These are phyloP conservation scores for Oryzias sinensis DNA, from an alignment of 2,797 vertebrate genomes.

Conservation along the genomic window DNA sequence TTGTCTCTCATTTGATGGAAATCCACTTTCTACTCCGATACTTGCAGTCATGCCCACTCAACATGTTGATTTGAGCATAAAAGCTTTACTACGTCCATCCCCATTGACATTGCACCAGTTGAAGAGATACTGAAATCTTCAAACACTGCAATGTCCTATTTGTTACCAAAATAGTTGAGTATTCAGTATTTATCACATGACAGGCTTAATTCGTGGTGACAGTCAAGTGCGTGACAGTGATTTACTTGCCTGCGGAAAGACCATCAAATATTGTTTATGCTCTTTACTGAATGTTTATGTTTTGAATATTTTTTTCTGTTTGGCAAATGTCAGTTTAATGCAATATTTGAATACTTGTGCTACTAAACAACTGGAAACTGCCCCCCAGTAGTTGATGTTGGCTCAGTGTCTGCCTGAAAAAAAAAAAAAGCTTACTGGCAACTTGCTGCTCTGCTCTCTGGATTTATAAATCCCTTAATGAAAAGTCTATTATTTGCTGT, in stretches of 20 bases:
- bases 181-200: constrained; percentile 30
- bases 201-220: constrained; percentile 31
- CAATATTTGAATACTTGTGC: too few species aligned
- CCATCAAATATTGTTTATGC: constrained; percentile 17
- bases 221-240: constrained; percentile 14
- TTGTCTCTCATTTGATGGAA: too few species aligned
- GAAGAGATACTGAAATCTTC: constrained; percentile 34
- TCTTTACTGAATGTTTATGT: constrained; percentile 12
- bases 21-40: too few species aligned
- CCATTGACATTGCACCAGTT: constrained; percentile 1
- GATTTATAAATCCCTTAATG: constrained; percentile 39
- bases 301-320: not conserved
- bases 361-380: too few species aligned
- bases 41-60: too few species aligned
- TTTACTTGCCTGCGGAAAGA: constrained; percentile 8
- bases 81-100: too few species aligned
- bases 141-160: constrained; percentile 22
- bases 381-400: too few species aligned
- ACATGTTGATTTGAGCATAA: too few species aligned
- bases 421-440: not conserved
- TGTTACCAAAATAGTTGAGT: too few species aligned
- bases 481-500: constrained; percentile 37
- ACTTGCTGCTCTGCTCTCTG: constrained; percentile 7
- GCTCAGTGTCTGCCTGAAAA: too few species aligned
- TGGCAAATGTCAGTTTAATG: not conserved